phyloP scores from a whole-genome alignment of 2,113 vertebrate genomes.

The Cyprinus carpio region DNA sequence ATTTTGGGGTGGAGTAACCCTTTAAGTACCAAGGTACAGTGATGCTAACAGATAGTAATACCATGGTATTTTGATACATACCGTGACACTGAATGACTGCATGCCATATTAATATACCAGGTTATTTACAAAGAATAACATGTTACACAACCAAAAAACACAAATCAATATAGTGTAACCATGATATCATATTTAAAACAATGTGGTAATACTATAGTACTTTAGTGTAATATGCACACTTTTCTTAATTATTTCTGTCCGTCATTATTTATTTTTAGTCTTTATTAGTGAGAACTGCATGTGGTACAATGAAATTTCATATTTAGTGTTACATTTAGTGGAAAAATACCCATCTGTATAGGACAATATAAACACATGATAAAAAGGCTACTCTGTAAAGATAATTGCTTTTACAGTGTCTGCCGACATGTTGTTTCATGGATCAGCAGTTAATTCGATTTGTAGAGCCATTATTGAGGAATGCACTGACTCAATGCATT shows the following conservation, averaged over 20 bases:
- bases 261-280: too few species aligned
- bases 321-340: neutral
- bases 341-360: neutral
- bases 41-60: too few species aligned
- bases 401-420: slow-evolving; percentile 10
- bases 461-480: slow-evolving; percentile 38
- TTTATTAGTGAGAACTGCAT: neutral
- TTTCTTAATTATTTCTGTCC: too few species aligned
- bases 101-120: too few species aligned
- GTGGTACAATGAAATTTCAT: neutral
- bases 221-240: neutral
- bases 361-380: slow-evolving; percentile 3
- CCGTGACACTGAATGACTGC: too few species aligned
- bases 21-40: neutral
- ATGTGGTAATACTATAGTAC: neutral
- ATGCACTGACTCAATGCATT: slow-evolving; percentile 5
- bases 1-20: too few species aligned
- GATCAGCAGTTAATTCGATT: slow-evolving; percentile 29
- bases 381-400: neutral
- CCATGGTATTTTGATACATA: too few species aligned
- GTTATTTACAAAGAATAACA: too few species aligned
- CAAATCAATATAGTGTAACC: neutral
- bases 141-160: too few species aligned
- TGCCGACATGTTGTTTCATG: slow-evolving; percentile 23
- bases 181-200: neutral